Base-by-base conservation (phyloP, 2,797 vertebrate genomes). In the Meriones psammophilus region DNA sequence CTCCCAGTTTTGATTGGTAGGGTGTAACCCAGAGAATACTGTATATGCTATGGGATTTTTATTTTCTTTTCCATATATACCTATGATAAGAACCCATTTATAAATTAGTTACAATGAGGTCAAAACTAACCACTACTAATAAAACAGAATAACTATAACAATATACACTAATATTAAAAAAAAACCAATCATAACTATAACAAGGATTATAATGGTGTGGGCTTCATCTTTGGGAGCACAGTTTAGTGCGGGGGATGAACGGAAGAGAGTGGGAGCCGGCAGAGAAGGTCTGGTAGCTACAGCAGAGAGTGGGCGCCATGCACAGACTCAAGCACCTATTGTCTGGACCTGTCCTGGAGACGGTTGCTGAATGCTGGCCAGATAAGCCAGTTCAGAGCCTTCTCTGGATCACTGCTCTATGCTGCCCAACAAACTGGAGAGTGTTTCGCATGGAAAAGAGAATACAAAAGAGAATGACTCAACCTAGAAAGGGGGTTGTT, bases 371-470 rank as follows among this genome's bases (percentile, higher is more conserved):
- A 28, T 5, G 4, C 68, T 30, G 10, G n/a, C 33, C 88, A 62
- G 77, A 18, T 76, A 69, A 71, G 30, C 14, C 66, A 76, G 2
- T 18, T 1, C 28, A 46, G 50, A 50, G 7, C 22, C 58, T 69
- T 3, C 42, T 86, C 42, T 91, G 30, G 77, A 50, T 86, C n/a
- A 56, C 33, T 54, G 30, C 33, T 89, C 36, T 17, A 0, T 13
- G 5, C 87, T 58, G 46, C 17, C 71, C 87, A 39, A 88, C 62
- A 80, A 92, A 54, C 28, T 17, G 17, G 33, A 22, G 28, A 0
- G 1, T 39, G 18, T 64, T 96, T 91, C 74, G 8, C 56, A 73
- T 78, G 8, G 60, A 92, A 66, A 39, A 58, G 58, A 95, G 90
- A 90, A 86, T 33, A 69, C 64, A 26, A 90, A 26, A 90, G 50